Base-by-base conservation (phyloP, 2,113 vertebrate genomes). In the Labeo catla region DNA sequence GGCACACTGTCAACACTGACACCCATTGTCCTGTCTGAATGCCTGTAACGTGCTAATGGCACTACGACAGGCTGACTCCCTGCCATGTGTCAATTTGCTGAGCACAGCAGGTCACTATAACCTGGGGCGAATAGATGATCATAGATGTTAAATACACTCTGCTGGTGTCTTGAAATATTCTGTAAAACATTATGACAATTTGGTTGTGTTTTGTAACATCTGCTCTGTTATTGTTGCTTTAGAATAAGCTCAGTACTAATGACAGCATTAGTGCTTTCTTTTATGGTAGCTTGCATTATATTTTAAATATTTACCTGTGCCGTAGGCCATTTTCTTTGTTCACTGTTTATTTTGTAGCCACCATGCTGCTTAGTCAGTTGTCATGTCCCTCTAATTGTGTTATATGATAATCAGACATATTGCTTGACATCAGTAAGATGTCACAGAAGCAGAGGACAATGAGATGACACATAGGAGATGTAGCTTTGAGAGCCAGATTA, bases 1-100 rank as follows among this genome's bases (percentile, higher is more conserved):
- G 84, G 61, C 84, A 23, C 49, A 66, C 43, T 79, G 81, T 68
- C 84, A 88, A 13, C 68, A 73, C 19, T 28, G 81, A 59, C 74
- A 66, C 10, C 34, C 34, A 73, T 82, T 54, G 47, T 79, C 16
- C 19, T 78, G 73, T 85, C 61, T 84, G 72, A 63, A 76, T 19
- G 43, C n/a, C 72, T 61, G 39, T 63, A 76, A 76, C 76, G 83
- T 63, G 57, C 83, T 50, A 84, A 65, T 76, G n/a, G 45, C 1
- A 8, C 2, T 23, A 84, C 16, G 39, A 19, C 52, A 57, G 39
- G 70, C 49, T 45, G 82, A 73, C 52, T 36, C 34, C 63, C n/a
- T 19, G 54, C 78, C 78, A 82, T 70, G 63, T 82, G 80, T 50
- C 47, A 52, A 45, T 83, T 83, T 83, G 65, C 28, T 43, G 16